Evolutionary conservation across 2,113 vertebrate genomes (phyloP), one percentile per base, ranked within the genome.

Genomic region (Bettongia penicillata): DNA sequence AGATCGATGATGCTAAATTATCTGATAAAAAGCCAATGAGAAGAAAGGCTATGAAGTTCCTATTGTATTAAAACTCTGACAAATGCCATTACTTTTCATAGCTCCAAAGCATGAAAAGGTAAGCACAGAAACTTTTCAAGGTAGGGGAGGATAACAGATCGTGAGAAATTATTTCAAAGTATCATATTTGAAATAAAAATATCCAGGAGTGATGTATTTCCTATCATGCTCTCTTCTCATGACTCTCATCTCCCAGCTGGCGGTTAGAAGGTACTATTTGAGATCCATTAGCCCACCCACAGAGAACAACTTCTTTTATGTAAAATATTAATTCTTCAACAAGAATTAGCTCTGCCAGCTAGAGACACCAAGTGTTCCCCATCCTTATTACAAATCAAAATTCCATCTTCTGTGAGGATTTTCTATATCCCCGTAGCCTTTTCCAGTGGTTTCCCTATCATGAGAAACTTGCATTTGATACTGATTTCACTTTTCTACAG

Each of bases 1-100:
- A 84, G 68, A 23, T 23, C n/a, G 16, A 84, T 43, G 37, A 22
- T 43, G 19, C 68, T 43, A 37, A 84, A 43, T 23, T 84, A 43
- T 84, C 19, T 84, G 68, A 84, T 84, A 43, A 84, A 43, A 84
- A 84, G 31, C 19, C 37, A 43, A 84, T 0, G 19, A 84, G 93
- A 96, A 94, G 53, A 93, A 96, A 97, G 53, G 94, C 52, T 95
- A 50, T 93, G 55, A 97, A 94, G 51, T 96, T 95, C 51, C 90
- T 89, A 50, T 2, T 95, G 47, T 97, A 84, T 51, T 98, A 95
- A 53, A 97, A 91, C 95, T 93, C 90, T 0, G 14, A 92, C 92
- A 97, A 96, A 96, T 68, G 91, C 6, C 52, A 97, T 89, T 90
- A 91, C 96, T 93, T 94, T 96, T 93, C 12, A 49, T 37, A 98